phyloP scores from a whole-genome alignment of 1,140 invertebrate species.

The Cydia amplana region DNA sequence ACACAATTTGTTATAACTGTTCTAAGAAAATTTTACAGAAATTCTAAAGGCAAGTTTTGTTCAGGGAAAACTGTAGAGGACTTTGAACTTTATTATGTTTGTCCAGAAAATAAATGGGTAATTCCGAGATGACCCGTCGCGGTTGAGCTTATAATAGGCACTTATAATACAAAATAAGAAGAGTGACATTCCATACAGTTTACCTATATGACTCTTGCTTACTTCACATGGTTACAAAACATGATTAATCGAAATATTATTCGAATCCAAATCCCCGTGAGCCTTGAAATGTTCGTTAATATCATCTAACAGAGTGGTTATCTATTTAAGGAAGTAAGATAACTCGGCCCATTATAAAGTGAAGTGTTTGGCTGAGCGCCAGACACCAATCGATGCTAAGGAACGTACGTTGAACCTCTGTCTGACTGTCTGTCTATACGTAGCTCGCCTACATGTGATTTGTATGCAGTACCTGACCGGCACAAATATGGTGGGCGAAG shows the following conservation, averaged over 20 bases:
- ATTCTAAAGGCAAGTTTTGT: not conserved
- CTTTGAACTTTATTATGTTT: not conserved
- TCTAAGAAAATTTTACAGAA: not conserved
- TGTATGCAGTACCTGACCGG: conserved; percentile 21
- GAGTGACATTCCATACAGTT: too few relatives aligned
- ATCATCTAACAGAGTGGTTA: conserved; percentile 43
- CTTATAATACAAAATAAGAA: not conserved
- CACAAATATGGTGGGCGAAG: conserved; percentile 1
- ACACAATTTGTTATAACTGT: not conserved
- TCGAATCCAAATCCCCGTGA: not conserved
- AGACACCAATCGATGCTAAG: conserved; percentile 63
- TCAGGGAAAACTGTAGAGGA: not conserved
- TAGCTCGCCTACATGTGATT: conserved; percentile 47
- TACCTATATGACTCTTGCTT: too few relatives aligned
- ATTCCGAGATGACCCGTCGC: not conserved
- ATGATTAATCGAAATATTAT: not conserved
- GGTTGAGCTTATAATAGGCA: not conserved
- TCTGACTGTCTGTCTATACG: conserved; percentile 49
- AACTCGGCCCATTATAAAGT: conserved; percentile 60
- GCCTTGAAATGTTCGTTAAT: not conserved
- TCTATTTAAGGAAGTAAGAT: conserved; percentile 73
- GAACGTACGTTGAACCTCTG: conserved; percentile 66
- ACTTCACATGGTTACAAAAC: too few relatives aligned
- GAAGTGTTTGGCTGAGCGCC: conserved; percentile 68
- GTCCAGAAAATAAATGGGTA: not conserved